Evolutionary conservation across 1,140 invertebrate genomes (phyloP).

Genomic region (Theocolax elegans): DNA sequence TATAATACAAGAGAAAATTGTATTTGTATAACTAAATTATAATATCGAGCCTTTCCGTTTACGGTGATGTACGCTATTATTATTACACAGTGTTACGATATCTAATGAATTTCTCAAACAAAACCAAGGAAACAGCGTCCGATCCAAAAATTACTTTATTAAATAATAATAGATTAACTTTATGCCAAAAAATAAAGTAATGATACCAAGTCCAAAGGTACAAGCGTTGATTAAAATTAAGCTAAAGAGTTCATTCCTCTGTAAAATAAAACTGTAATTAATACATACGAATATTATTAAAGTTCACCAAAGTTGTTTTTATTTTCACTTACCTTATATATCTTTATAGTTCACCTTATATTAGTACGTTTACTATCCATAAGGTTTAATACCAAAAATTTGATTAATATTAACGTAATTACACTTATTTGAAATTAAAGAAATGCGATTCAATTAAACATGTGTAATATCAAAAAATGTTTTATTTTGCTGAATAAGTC

Average conservation of each 20-base stretch:
- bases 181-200: slow-evolving; percentile 33
- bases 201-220: background rate
- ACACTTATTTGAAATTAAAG: too few relatives aligned
- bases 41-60: too few relatives aligned
- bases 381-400: too few relatives aligned
- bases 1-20: too few relatives aligned
- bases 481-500: too few relatives aligned
- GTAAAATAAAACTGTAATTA: slow-evolving; percentile 21
- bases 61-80: too few relatives aligned
- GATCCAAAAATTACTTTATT: slow-evolving; percentile 32
- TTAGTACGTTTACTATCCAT: too few relatives aligned
- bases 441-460: too few relatives aligned
- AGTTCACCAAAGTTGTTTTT: background rate
- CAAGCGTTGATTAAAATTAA: background rate
- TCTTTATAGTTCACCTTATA: too few relatives aligned
- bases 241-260: background rate
- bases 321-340: background rate
- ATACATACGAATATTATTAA: slow-evolving; percentile 29
- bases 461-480: too few relatives aligned
- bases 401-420: too few relatives aligned
- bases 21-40: too few relatives aligned
- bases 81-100: background rate
- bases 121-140: background rate
- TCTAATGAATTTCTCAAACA: background rate
- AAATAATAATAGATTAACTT: slow-evolving; percentile 13